A percentile compares a stretch with the other conserved stretches of the same genome.
Evolutionary conservation across 2,113 vertebrate species (phyloP).

Genomic region (Alexandromys fortis): DNA sequence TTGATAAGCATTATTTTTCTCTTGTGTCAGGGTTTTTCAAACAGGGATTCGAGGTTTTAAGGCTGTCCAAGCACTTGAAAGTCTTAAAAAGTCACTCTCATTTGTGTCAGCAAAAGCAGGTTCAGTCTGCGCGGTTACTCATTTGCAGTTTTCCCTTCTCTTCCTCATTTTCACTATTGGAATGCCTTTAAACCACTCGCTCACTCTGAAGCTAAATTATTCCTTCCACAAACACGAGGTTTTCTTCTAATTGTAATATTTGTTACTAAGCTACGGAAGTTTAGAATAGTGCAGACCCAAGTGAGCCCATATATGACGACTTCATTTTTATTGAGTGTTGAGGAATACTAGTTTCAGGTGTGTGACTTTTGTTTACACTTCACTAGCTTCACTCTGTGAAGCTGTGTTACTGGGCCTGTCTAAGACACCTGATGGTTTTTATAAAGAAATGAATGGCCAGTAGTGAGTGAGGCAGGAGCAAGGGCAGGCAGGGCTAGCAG

Average conservation of each 20-base stretch:
- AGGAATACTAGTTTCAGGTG: too few species aligned
- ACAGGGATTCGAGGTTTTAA: constrained; percentile 20
- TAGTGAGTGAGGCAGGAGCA: too few species aligned
- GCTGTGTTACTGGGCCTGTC: too few species aligned
- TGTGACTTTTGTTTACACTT: too few species aligned
- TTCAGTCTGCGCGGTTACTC: neutral
- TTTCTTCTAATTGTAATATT: constrained; percentile 12
- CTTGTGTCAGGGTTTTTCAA: neutral
- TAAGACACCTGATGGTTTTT: too few species aligned
- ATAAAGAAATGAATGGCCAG: too few species aligned
- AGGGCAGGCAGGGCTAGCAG: too few species aligned
- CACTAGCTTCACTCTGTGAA: too few species aligned
- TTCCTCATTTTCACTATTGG: neutral
- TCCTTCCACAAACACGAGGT: neutral
- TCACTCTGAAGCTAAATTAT: neutral
- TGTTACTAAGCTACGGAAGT: neutral
- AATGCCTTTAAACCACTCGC: neutral
- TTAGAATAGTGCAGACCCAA: neutral
- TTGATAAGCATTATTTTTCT: constrained; percentile 6
- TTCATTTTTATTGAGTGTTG: neutral
- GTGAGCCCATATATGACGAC: neutral
- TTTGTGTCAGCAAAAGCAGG: constrained; percentile 30
- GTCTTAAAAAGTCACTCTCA: constrained; percentile 6
- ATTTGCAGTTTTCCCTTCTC: neutral
- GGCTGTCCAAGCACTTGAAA: neutral